Percentiles rank a stretch among this genome's conserved stretches.
Conservation (phyloP, 2,888 invertebrate genomes). For the Tetragnatha montana region DNA sequence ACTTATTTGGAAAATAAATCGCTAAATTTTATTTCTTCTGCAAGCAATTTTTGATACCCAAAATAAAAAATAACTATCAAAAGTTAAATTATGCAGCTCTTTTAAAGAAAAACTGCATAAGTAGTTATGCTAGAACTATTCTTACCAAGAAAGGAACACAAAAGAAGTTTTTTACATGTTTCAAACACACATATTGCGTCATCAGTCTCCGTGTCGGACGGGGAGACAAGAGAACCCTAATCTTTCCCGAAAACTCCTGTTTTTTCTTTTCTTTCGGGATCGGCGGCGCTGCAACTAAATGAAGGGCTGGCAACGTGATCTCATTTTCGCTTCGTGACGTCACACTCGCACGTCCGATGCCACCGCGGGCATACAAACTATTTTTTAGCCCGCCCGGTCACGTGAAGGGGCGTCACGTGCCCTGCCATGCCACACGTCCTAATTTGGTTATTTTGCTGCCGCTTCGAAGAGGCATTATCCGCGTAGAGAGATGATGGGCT, state of each 20-base stretch:
- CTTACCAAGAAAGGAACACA: too few relatives aligned
- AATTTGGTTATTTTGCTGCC: constrained; percentile 19
- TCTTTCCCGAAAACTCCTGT: not conserved
- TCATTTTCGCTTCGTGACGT: constrained; percentile 67
- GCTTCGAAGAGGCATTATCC: not conserved
- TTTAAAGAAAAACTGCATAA: too few relatives aligned
- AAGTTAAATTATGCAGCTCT: too few relatives aligned
- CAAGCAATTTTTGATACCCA: too few relatives aligned
- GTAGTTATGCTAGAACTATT: too few relatives aligned
- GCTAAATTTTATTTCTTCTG: too few relatives aligned
- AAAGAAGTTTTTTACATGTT: too few relatives aligned
- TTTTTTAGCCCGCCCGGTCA: constrained; percentile 15
- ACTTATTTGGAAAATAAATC: too few relatives aligned
- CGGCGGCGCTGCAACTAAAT: constrained; percentile 42
- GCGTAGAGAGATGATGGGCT: not conserved
- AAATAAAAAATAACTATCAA: too few relatives aligned
- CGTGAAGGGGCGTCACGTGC: constrained; percentile 44
- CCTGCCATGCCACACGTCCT: constrained; percentile 16
- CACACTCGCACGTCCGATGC: constrained; percentile 59
- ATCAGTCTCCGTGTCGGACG: not conserved
- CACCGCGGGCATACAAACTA: constrained; percentile 59
- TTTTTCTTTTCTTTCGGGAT: constrained; percentile 6
- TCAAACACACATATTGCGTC: not conserved
- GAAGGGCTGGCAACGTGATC: constrained; percentile 66
- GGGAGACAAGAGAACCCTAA: not conserved